Base-by-base conservation (phyloP, 2,888 invertebrate species). In the Drosophila pseudotakahashii region DNA sequence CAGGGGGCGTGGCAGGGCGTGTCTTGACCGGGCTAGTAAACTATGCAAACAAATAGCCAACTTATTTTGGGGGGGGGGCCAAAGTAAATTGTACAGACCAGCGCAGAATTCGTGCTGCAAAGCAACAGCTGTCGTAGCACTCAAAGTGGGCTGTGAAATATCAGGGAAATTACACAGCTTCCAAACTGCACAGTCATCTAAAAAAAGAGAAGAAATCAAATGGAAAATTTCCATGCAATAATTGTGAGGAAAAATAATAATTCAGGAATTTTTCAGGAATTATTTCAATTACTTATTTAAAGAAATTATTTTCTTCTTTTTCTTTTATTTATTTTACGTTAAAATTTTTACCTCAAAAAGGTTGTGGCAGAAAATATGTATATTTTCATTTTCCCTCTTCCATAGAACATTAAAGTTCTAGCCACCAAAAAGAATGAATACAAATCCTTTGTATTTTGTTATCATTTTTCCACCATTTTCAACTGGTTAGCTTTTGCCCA, bases 21-120 rank as follows among this genome's bases (percentile, higher is more conserved):
- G 7, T 19, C 42, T 30, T 73, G 66, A 76, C 60, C 45, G 19
- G 58, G 47, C 59, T 50, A 59, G 74, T 74, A 77, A 82, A 82
- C 77, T 79, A 70, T 62, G 78, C 67, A 71, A 67, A 59, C 66
- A 73, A 76, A 55, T 72, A 68, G 54, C 53, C 57, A 79, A 73
- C 73, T 52, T 41, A 67, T 71, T 67, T 48, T 14, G 41, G 36
- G n/a, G 2, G 30, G 19, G 41, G 36, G n/a, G 2, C 34, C 13
- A 58, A 60, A 66, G 45, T 48, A 73, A 66, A 79, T 72, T 68
- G 61, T 70, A 60, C 55, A 48, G 59, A 64, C 50, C 32, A 14
- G 59, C 36, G 53, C 53, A 50, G 39, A 48, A 45, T 39, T 67
- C 32, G 53, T 67, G 68, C 54, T 45, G 53, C 53, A 58, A 52